Evolutionary conservation across 2,797 vertebrate genomes (phyloP).

Genomic region (Peromyscus eremicus): DNA sequence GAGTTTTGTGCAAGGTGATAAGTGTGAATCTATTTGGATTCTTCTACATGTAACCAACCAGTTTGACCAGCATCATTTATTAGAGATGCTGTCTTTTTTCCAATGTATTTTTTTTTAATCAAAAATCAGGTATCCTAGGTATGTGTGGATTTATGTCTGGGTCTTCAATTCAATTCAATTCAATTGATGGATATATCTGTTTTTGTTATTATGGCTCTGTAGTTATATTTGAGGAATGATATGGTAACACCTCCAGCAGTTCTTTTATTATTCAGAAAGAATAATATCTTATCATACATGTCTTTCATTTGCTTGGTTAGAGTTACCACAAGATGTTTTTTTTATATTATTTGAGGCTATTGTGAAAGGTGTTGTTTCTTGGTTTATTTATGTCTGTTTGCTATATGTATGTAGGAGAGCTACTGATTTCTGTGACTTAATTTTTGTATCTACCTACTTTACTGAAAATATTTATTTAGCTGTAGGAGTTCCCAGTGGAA

Average conservation of each 20-base stretch:
- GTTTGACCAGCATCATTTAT: background rate
- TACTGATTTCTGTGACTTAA: too few relatives aligned
- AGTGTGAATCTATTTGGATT: background rate
- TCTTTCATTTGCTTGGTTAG: background rate
- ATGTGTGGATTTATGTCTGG: background rate
- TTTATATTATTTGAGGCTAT: too few relatives aligned
- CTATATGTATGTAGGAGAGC: too few relatives aligned
- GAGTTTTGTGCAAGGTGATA: background rate
- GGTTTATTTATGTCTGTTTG: too few relatives aligned
- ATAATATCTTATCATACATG: background rate
- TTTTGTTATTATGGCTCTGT: background rate
- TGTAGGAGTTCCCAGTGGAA: too few relatives aligned
- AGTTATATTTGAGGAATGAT: background rate
- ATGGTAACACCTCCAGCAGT: background rate
- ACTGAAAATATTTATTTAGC: too few relatives aligned
- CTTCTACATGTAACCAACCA: background rate
- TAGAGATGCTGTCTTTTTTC: background rate
- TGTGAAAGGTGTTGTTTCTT: too few relatives aligned
- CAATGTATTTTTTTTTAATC: background rate
- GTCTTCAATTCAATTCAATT: background rate
- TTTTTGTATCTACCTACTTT: too few relatives aligned
- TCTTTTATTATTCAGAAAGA: background rate
- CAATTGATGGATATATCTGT: too few relatives aligned
- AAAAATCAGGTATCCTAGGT: background rate
- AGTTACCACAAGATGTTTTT: too few relatives aligned